Percentiles rank a stretch among this genome's conserved stretches.
Conservation (phyloP, 1,140 invertebrate genomes). For the Lerema accius region DNA sequence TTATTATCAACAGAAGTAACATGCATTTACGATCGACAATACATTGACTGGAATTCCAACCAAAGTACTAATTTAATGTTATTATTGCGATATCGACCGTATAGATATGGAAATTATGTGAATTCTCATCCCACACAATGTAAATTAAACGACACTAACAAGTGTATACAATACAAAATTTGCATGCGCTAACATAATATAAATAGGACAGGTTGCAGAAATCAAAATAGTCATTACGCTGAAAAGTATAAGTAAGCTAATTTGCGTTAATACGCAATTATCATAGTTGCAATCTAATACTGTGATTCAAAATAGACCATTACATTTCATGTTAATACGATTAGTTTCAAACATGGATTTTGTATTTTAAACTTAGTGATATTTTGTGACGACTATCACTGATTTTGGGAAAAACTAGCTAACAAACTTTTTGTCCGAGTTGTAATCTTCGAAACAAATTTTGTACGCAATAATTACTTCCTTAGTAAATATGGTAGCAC, state of each 20-base stretch:
- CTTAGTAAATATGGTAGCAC: too few species aligned
- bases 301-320: background rate
- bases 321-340: background rate
- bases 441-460: too few species aligned
- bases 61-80: slow-evolving; percentile 2
- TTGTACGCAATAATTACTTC: too few species aligned
- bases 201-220: slow-evolving; percentile 4
- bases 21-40: background rate
- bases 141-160: slow-evolving; percentile 8
- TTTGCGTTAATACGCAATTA: background rate
- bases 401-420: too few species aligned
- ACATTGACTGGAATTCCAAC: slow-evolving; percentile 6
- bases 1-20: background rate
- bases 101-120: slow-evolving; percentile 17
- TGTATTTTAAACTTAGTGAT: too few species aligned
- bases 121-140: slow-evolving; percentile 18
- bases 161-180: slow-evolving; percentile 20
- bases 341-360: too few species aligned
- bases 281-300: background rate
- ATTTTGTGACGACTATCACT: too few species aligned
- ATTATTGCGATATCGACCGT: slow-evolving; percentile 6
- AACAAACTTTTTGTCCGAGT: too few species aligned
- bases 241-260: background rate
- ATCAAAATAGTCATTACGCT: background rate
- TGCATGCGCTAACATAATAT: background rate